Conservation (phyloP, 2,888 invertebrate species). For the Deilephila elpenor region DNA sequence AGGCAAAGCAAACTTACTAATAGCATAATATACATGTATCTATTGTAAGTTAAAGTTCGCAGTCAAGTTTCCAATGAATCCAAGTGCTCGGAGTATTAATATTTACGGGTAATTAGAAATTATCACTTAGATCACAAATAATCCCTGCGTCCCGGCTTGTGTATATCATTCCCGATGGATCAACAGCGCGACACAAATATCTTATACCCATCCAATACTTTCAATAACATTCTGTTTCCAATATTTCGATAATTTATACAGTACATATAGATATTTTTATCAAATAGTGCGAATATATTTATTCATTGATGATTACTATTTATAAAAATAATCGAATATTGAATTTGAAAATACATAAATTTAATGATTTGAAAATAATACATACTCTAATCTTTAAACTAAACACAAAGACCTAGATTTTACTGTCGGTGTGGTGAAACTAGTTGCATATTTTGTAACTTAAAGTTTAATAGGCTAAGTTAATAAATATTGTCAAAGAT, state of each 20-base stretch:
- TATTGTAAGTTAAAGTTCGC: background rate
- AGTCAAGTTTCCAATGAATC: background rate
- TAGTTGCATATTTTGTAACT: background rate
- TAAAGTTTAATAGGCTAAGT: background rate
- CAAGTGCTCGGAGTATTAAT: constrained; percentile 4
- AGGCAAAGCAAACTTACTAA: background rate
- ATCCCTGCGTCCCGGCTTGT: background rate
- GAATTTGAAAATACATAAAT: too few relatives aligned
- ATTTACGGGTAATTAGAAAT: constrained; percentile 1
- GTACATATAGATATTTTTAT: background rate
- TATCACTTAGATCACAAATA: background rate
- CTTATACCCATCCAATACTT: background rate
- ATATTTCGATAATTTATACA: too few relatives aligned
- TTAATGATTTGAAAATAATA: too few relatives aligned
- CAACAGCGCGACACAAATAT: background rate
- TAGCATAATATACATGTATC: background rate
- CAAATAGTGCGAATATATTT: background rate
- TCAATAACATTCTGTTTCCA: too few relatives aligned
- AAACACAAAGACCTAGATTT: background rate
- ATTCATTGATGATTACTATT: too few relatives aligned
- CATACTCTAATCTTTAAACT: background rate
- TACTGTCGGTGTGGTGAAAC: background rate
- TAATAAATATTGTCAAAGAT: background rate
- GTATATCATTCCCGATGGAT: background rate
- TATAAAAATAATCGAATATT: too few relatives aligned